Conservation (phyloP, 2,113 vertebrate species). For the Thamnaconus septentrionalis region DNA sequence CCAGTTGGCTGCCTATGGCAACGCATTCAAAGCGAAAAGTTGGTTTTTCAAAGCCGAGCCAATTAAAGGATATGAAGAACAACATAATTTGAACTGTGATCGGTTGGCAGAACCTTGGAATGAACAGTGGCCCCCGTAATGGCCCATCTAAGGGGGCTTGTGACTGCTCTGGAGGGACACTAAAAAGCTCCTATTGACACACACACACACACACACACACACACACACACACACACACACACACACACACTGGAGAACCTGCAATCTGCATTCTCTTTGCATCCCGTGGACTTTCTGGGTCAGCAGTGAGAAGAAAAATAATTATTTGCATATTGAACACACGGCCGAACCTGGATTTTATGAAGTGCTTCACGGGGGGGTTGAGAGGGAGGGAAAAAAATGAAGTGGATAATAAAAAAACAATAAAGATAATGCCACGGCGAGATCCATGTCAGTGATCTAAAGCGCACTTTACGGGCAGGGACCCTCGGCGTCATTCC, state of each 20-base stretch:
- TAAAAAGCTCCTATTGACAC: slow-evolving; percentile 28
- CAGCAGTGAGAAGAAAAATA: slow-evolving; percentile 49
- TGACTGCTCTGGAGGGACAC: slow-evolving; percentile 50
- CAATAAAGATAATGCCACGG: slow-evolving; percentile 89
- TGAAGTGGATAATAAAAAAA: slow-evolving; percentile 83
- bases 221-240: slow-evolving; percentile 7
- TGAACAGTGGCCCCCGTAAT: slow-evolving; percentile 63
- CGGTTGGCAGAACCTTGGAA: slow-evolving; percentile 69
- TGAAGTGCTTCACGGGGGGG: slow-evolving; percentile 62
- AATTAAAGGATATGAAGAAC: slow-evolving; percentile 78
- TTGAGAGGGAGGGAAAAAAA: slow-evolving; percentile 68
- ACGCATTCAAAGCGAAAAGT: slow-evolving; percentile 76
- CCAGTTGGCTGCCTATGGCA: slow-evolving; percentile 77
- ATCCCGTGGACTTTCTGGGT: slow-evolving; percentile 65
- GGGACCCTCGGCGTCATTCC: slow-evolving; percentile 88
- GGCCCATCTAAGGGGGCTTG: slow-evolving; percentile 54
- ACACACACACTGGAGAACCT: slow-evolving; percentile 17
- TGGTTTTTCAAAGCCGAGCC: slow-evolving; percentile 76
- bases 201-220: slow-evolving; percentile 7
- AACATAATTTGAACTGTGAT: slow-evolving; percentile 76
- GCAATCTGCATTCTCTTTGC: slow-evolving; percentile 40
- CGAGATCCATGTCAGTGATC: slow-evolving; percentile 90
- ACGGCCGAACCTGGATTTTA: slow-evolving; percentile 56
- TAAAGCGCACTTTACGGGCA: slow-evolving; percentile 75
- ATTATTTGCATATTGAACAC: slow-evolving; percentile 59